These are phyloP conservation scores for Temnothorax nylanderi DNA, from an alignment of 1,140 invertebrate genomes.

Conservation along the genomic window DNA sequence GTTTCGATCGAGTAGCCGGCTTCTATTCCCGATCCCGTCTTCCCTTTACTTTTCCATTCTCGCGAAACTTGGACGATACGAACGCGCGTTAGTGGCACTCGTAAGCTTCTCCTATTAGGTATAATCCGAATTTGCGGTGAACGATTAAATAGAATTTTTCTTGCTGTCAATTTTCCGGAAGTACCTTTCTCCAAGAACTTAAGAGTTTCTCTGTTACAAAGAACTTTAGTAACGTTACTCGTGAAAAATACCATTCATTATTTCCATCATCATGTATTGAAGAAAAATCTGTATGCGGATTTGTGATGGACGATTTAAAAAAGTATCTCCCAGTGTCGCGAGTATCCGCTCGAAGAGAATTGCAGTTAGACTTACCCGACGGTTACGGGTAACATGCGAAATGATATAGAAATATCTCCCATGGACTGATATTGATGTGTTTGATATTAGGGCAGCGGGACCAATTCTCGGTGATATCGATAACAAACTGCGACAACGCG, in stretches of 20 bases:
- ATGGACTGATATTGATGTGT: neutral
- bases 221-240: neutral
- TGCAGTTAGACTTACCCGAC: neutral
- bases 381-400: neutral
- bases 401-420: neutral
- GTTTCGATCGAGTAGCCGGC: slow-evolving; percentile 17
- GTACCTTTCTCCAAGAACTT: neutral
- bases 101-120: neutral
- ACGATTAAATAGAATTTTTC: slow-evolving; percentile 53
- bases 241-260: neutral
- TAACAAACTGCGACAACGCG: slow-evolving; percentile 36
- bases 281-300: neutral
- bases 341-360: neutral
- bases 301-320: neutral
- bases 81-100: neutral
- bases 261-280: neutral
- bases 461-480: slow-evolving; percentile 9
- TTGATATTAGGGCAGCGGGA: neutral
- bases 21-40: neutral
- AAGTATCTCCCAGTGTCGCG: neutral
- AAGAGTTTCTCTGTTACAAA: neutral
- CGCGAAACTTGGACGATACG: slow-evolving; percentile 37
- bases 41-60: neutral
- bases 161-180: neutral
- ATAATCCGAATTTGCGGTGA: slow-evolving; percentile 42